These are phyloP conservation scores for Eristalis tenax DNA, from an alignment of 2,888 invertebrate species.

Conservation along the genomic window DNA sequence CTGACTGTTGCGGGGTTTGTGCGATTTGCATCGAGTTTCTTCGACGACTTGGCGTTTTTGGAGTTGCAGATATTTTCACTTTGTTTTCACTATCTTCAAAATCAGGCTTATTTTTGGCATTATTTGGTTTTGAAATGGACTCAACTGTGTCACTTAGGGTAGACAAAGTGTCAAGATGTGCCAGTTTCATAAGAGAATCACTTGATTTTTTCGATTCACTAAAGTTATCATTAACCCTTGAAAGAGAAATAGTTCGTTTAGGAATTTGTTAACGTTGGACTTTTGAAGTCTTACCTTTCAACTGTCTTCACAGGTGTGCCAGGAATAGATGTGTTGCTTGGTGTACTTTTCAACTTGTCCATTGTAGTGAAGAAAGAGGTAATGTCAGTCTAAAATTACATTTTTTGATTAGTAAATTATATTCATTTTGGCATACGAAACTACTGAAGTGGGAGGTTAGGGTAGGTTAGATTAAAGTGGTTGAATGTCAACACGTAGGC, in stretches of 20 bases:
- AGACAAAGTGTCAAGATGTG: slow-evolving; percentile 56
- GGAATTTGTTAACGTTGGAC: neutral
- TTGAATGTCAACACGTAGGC: too few relatives aligned
- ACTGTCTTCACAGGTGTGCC: slow-evolving; percentile 77
- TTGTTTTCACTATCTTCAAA: slow-evolving; percentile 26
- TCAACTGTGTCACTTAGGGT: slow-evolving; percentile 43
- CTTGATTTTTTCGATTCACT: slow-evolving; percentile 5
- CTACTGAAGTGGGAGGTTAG: too few relatives aligned
- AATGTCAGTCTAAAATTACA: slow-evolving; percentile 76
- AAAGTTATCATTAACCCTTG: slow-evolving; percentile 32
- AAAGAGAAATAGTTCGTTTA: neutral
- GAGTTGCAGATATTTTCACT: neutral
- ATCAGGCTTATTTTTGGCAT: slow-evolving; percentile 23
- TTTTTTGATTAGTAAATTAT: neutral
- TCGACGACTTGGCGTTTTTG: slow-evolving; percentile 33
- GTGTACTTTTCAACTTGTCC: slow-evolving; percentile 48
- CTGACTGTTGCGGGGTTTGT: slow-evolving; percentile 30
- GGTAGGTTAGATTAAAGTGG: too few relatives aligned
- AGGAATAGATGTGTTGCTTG: neutral
- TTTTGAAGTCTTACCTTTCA: slow-evolving; percentile 75
- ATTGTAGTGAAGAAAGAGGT: slow-evolving; percentile 75
- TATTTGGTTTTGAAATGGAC: neutral
- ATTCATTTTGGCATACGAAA: neutral
- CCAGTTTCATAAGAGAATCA: slow-evolving; percentile 44
- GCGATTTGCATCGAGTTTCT: slow-evolving; percentile 56